These are phyloP conservation scores for Coboldia fuscipes DNA, from an alignment of 1,140 invertebrate species.

Conservation along the genomic window DNA sequence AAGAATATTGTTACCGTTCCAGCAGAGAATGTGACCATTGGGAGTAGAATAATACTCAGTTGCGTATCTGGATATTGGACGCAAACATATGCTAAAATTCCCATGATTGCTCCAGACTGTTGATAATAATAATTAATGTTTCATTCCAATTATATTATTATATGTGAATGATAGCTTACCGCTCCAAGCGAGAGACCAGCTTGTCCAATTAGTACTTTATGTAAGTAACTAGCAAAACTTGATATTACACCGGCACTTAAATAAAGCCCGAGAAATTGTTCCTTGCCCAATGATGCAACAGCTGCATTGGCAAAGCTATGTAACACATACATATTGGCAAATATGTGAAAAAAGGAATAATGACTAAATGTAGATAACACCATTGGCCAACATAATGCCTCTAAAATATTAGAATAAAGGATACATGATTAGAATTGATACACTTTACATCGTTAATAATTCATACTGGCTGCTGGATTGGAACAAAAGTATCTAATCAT, in stretches of 20 bases:
- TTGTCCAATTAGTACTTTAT: slow-evolving; percentile 44
- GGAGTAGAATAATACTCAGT: slow-evolving; percentile 78
- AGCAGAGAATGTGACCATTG: slow-evolving; percentile 71
- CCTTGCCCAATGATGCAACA: slow-evolving; percentile 61
- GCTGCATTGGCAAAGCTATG: slow-evolving; percentile 54
- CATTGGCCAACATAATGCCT: slow-evolving; percentile 63
- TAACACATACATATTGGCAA: slow-evolving; percentile 89
- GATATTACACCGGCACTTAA: slow-evolving; percentile 71
- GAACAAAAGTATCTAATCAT: slow-evolving; percentile 78
- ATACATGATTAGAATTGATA: not conserved
- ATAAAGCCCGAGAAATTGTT: slow-evolving; percentile 85
- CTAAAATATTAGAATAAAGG: slow-evolving; percentile 24
- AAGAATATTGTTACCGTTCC: slow-evolving; percentile 35
- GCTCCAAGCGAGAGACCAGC: slow-evolving; percentile 70
- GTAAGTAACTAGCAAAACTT: slow-evolving; percentile 63
- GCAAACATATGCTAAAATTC: slow-evolving; percentile 69
- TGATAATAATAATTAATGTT: slow-evolving; percentile 15
- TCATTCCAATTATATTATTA: slow-evolving; percentile 4
- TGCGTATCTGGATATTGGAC: slow-evolving; percentile 63
- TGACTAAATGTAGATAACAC: slow-evolving; percentile 86
- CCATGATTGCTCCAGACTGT: slow-evolving; percentile 87
- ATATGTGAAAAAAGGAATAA: slow-evolving; percentile 64
- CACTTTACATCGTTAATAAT: not conserved
- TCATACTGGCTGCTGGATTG: slow-evolving; percentile 51
- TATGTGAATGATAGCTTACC: slow-evolving; percentile 33